phyloP scores from a whole-genome alignment of 2,797 vertebrate genomes.

The Cynodonichthys magdalenae region DNA sequence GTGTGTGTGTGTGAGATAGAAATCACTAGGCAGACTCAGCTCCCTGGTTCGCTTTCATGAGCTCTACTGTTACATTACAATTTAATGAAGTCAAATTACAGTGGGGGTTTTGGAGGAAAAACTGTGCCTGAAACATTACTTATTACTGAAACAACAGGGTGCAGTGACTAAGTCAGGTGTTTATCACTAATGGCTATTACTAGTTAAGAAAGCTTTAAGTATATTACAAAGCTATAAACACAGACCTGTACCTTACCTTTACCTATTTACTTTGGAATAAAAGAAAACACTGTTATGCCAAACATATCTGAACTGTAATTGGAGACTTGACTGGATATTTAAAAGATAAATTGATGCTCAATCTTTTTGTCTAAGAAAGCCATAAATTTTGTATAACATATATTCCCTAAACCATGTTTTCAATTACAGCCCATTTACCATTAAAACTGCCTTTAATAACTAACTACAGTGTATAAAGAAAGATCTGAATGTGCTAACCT shows the following conservation, averaged over 20 bases:
- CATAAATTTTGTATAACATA: not conserved
- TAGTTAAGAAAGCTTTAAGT: constrained; percentile 28
- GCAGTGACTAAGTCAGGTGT: constrained; percentile 41
- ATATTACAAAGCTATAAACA: constrained; percentile 30
- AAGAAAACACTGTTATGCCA: not conserved
- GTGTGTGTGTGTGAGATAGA: not conserved
- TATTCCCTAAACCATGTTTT: not conserved
- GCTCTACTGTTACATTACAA: constrained; percentile 49
- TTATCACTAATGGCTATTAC: constrained; percentile 44
- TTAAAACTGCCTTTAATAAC: not conserved
- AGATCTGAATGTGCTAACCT: not conserved
- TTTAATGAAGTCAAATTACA: constrained; percentile 72
- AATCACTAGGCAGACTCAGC: constrained; percentile 49
- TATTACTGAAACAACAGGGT: constrained; percentile 49
- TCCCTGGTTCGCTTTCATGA: constrained; percentile 54
- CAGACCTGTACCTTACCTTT: not conserved
- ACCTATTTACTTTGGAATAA: not conserved
- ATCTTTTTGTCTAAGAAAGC: not conserved
- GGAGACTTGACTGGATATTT: not conserved
- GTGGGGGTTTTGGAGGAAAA: constrained; percentile 44
- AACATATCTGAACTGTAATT: not conserved
- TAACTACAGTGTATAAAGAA: not conserved
- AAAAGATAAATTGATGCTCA: not conserved
- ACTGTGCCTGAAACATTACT: constrained; percentile 43
- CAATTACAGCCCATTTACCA: no score